phyloP scores from a whole-genome alignment of 2,797 vertebrate species.

The Etheostoma perlongum region DNA sequence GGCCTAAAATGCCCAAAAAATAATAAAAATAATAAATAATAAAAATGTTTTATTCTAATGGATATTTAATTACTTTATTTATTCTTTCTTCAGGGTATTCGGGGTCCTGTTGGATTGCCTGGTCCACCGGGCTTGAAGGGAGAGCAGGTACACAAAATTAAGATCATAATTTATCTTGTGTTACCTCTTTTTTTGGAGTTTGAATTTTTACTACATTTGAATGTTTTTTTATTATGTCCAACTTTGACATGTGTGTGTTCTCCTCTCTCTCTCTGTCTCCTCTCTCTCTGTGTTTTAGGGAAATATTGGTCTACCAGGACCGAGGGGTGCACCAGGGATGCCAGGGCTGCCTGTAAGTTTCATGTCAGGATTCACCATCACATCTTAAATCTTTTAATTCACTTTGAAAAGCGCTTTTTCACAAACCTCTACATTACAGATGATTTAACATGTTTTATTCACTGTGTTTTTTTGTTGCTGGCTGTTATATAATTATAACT shows the following conservation, averaged over 20 bases:
- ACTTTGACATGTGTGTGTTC: neutral
- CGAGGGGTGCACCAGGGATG: conserved; percentile 79
- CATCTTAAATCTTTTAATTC: neutral
- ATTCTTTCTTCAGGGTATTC: conserved; percentile 78
- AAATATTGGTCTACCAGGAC: conserved; percentile 81
- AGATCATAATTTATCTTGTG: neutral
- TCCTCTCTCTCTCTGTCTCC: neutral
- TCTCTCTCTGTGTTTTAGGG: conserved; percentile 77
- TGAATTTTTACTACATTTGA: neutral
- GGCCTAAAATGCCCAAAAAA: too few relatives aligned
- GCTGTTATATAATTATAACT: neutral
- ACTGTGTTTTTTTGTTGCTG: neutral
- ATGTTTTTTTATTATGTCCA: neutral
- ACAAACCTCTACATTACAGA: neutral
- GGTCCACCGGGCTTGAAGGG: conserved; percentile 84
- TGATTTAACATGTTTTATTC: neutral
- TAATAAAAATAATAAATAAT: too few relatives aligned
- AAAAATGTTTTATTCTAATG: too few relatives aligned
- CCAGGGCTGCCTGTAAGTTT: conserved; percentile 86
- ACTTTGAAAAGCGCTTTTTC: neutral
- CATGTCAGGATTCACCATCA: neutral
- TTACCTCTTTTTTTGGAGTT: neutral
- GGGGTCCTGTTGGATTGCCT: conserved; percentile 75
- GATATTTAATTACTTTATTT: too few relatives aligned
- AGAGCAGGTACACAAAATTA: conserved; percentile 83